phyloP scores from a whole-genome alignment of 2,888 invertebrate genomes.

The Cephonodes hylas region DNA sequence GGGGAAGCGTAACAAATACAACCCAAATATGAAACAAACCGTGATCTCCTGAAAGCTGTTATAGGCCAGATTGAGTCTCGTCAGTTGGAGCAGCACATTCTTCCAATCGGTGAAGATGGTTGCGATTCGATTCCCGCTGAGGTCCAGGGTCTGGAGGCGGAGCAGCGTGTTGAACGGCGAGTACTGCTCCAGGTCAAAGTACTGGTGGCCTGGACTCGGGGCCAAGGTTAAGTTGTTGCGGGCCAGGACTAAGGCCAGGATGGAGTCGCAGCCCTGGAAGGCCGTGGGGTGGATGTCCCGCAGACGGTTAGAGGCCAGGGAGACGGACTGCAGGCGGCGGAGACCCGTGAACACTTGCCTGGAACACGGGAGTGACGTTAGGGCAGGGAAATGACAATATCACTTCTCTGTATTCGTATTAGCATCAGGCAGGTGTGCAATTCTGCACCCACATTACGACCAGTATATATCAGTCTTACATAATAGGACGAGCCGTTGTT shows the following conservation, averaged over 20 bases:
- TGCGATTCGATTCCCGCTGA: slow-evolving; percentile 19
- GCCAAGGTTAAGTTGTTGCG: slow-evolving; percentile 17
- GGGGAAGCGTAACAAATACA: no score
- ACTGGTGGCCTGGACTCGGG: not conserved
- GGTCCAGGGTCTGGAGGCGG: slow-evolving; percentile 11
- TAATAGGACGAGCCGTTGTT: no score
- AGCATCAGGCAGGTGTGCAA: no score
- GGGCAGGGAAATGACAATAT: no score
- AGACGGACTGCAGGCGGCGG: not conserved
- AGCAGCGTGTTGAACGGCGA: slow-evolving; percentile 18
- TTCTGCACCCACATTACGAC: no score
- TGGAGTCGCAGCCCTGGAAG: slow-evolving; percentile 15
- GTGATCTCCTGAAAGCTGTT: slow-evolving; percentile 20
- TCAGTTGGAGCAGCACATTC: slow-evolving; percentile 11
- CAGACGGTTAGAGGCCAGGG: slow-evolving; percentile 16
- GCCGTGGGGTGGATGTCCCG: slow-evolving; percentile 10
- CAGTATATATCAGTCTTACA: no score
- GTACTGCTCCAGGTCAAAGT: slow-evolving; percentile 1
- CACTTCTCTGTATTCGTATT: no score
- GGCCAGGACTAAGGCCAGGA: slow-evolving; percentile 1
- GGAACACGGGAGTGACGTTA: no score
- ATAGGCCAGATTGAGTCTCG: slow-evolving; percentile 16
- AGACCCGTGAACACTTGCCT: slow-evolving; percentile 21
- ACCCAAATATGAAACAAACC: slow-evolving; percentile 23
- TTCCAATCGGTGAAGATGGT: slow-evolving; percentile 20